phyloP scores from a whole-genome alignment of 2,113 vertebrate genomes.

The Balaeniceps rex region DNA sequence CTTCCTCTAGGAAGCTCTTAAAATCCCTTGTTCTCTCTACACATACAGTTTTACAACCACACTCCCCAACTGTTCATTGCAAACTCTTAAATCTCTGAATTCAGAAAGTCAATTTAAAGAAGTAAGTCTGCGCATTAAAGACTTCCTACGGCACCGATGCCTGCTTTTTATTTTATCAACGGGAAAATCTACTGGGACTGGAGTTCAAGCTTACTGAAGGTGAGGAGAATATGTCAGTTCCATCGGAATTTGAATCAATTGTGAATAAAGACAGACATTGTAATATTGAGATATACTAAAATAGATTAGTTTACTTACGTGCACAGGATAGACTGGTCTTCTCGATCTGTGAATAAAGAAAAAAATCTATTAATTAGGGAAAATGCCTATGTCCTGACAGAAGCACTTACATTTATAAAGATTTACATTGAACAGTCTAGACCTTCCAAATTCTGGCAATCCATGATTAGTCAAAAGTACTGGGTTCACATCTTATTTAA shows the following conservation, averaged over 20 bases:
- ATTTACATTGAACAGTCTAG: not conserved
- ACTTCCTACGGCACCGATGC: not conserved
- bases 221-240: not conserved
- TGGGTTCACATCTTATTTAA: not conserved
- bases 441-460: not conserved
- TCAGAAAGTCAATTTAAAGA: not conserved
- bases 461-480: not conserved
- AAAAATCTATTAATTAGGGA: not conserved
- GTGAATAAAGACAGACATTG: not conserved
- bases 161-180: not conserved
- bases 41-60: not conserved
- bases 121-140: not conserved
- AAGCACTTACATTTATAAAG: not conserved
- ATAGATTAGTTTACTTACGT: constrained; percentile 83
- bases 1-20: not conserved
- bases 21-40: not conserved
- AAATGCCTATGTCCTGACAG: constrained; percentile 9
- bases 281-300: not conserved
- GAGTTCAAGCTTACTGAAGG: not conserved
- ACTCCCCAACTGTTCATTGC: not conserved
- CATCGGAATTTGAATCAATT: not conserved
- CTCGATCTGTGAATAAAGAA: constrained; percentile 84
- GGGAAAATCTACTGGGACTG: not conserved
- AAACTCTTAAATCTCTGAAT: not conserved
- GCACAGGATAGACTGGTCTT: constrained; percentile 98